A percentile compares a stretch with the other conserved stretches of the same genome.
phyloP scores from a whole-genome alignment of 2,888 invertebrate genomes.

The Harpagoxenus sublaevis region DNA sequence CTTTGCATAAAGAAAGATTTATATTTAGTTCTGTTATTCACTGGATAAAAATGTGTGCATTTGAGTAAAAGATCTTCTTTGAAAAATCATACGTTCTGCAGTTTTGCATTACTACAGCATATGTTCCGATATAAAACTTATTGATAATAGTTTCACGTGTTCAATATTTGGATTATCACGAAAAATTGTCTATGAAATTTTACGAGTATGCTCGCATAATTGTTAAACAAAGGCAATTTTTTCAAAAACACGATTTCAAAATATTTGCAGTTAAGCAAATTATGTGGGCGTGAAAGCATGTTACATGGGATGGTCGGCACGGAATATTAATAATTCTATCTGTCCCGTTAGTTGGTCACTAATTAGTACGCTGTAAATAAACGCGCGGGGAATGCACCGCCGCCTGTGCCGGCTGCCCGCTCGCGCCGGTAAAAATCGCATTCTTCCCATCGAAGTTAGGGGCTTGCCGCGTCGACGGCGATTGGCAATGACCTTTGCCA shows the following conservation, averaged over 20 bases:
- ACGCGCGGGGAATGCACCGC: constrained; percentile 42
- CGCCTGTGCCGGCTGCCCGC: constrained; percentile 40
- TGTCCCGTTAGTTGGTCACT: constrained; percentile 45
- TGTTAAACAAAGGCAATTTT: neutral
- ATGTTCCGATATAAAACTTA: neutral
- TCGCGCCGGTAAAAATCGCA: constrained; percentile 58
- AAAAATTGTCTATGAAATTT: constrained; percentile 22
- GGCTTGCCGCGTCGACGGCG: constrained; percentile 60
- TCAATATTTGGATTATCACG: neutral
- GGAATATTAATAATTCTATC: constrained; percentile 45
- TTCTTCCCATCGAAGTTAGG: constrained; percentile 68
- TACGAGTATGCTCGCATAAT: neutral
- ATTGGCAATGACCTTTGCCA: constrained; percentile 75
- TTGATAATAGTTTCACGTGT: neutral
- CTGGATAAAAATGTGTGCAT: neutral
- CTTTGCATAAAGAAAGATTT: constrained; percentile 16
- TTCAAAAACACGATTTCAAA: neutral
- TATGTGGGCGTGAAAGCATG: constrained; percentile 37
- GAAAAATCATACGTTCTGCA: neutral
- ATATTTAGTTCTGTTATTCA: constrained; percentile 24
- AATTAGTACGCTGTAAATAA: constrained; percentile 65
- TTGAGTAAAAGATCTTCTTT: neutral
- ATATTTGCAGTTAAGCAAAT: constrained; percentile 44
- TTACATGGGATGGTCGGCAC: neutral
- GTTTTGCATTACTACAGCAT: neutral